Evolutionary conservation across 2,113 vertebrate genomes (phyloP), one percentile per base, ranked within the genome.

Genomic region (Amazona vittata): DNA sequence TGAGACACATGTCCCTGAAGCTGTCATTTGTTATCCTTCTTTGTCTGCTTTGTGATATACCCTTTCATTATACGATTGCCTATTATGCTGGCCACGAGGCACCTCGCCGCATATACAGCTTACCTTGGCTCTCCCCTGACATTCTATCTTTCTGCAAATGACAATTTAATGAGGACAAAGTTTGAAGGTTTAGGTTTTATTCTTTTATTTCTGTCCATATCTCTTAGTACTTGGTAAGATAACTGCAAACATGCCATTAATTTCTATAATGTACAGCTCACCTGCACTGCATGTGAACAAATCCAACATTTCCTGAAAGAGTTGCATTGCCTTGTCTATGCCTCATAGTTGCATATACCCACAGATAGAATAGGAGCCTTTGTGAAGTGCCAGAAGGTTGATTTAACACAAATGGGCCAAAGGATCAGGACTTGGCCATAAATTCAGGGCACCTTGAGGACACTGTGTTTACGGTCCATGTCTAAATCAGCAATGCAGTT

Each of bases 391-490:
- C 37, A 59, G n/a, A 52, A 65, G 29, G 18, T 9, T 46, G 2
- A 31, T 9, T 83, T 86, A 46, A 50, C 22, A 65, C 16, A 5
- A 5, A 6, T 3, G 14, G 28, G 65, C 31, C 60, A 59, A 44
- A 75, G 39, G 70, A 37, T 75, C 69, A 70, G 46, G 33, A 49
- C 41, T 53, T 68, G 52, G 37, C 31, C 55, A 19, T 75, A 63
- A 85, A 90, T 82, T 71, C 79, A 41, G 14, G 24, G 28, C 50
- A 53, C 12, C 25, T 47, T n/a, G 70, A 70, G 65, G 63, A 37
- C 43, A 9, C 1, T 75, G n/a, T 2, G 47, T 92, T 92, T 86
- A 43, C 4, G 5, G 39, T 13, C 33, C 0, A 0, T 53, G 70
- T 43, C 43, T 71, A 59, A 78, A 63, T 41, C 10, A 1, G 26